Conservation (phyloP, 2,797 vertebrate genomes). For the Danio jaintianensis region DNA sequence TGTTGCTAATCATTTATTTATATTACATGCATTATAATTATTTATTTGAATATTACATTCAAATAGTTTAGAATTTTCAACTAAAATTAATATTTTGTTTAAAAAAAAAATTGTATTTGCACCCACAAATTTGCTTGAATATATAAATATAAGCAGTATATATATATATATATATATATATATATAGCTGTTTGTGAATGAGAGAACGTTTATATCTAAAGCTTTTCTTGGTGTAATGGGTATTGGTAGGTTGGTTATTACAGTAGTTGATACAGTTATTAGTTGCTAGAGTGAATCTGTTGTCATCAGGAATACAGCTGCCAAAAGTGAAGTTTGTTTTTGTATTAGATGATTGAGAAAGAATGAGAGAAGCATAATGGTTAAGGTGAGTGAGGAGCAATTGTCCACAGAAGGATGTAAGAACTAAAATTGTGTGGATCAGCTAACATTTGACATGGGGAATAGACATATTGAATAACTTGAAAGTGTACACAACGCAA, state of each 20-base stretch:
- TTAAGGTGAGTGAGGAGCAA: not conserved
- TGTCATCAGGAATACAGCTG: constrained; percentile 38
- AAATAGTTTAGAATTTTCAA: no score
- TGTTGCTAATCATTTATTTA: no score
- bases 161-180: no score
- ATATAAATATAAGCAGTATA: no score
- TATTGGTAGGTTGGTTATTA: not conserved
- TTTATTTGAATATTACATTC: no score
- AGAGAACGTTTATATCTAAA: no score
- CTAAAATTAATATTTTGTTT: no score
- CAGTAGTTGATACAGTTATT: constrained; percentile 7
- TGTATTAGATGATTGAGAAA: not conserved
- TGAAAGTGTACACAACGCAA: not conserved
- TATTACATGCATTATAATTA: no score
- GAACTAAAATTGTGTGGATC: not conserved
- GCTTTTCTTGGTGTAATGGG: not conserved
- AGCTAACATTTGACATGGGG: not conserved
- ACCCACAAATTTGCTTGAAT: no score
- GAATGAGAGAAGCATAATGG: not conserved
- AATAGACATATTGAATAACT: not conserved
- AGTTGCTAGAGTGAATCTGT: constrained; percentile 14
- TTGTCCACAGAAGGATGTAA: not conserved
- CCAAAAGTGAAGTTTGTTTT: constrained; percentile 30
- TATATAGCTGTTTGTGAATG: no score
- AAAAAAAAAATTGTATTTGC: no score